Evolutionary conservation across 2,888 invertebrate species (phyloP), one percentile per base, ranked within the genome.

Genomic region (Dexiosoma caninum): DNA sequence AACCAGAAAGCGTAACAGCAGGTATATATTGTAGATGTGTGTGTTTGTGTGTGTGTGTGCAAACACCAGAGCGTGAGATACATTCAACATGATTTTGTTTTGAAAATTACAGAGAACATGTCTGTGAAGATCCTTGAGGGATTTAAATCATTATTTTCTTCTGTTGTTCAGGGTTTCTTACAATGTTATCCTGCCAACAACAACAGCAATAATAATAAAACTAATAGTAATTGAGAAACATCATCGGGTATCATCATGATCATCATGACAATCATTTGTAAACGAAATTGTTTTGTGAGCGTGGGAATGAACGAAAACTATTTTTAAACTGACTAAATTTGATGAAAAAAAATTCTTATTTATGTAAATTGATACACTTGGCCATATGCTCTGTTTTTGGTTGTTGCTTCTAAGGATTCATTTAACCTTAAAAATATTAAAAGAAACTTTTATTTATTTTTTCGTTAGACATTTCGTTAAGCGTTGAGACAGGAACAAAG

Each of bases 51-150:
- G 27, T 40, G 27, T 51, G 30, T 23, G 7, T n/a, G 5, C 62
- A 53, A 69, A 51, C 64, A 75, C 37, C 80, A 83, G 83, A 87
- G 85, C 88, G 88, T 88, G 88, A 85, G 88, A 88, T 88, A 84
- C 85, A 81, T 72, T 67, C 53, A 46, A 16, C 67, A 70, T 67
- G 81, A 55, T 30, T 80, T 81, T 74, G 60, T 78, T 83, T 77
- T 55, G 2, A 12, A 67, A 74, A 60, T 78, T 72, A 49, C 27
- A 66, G 70, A 64, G 59, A 76, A 74, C 82, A 70, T 84, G 82
- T 82, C 66, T 77, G 44, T 57, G 16, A 53, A 60, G 67, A 76
- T 83, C 74, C 83, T 81, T 76, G 4, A 72, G 78, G 74, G 81
- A 83, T 82, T 82, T 69, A 49, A 72, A 77, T 64, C 62, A 55